A percentile compares a stretch with the other conserved stretches of the same genome.
Conservation (phyloP, 2,888 invertebrate genomes). For the Suillia variegata region DNA sequence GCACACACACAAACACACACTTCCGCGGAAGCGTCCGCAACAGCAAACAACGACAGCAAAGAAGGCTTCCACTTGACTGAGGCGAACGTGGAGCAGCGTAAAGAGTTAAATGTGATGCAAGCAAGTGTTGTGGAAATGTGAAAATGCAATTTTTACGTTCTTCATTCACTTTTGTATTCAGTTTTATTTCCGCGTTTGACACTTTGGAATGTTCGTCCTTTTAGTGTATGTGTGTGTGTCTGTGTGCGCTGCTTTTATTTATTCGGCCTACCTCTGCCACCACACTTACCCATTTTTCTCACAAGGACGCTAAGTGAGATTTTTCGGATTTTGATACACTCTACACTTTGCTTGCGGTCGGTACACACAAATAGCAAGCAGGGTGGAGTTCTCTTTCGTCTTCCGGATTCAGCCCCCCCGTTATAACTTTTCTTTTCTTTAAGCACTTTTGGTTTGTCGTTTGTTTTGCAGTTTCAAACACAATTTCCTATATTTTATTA, state of each 20-base stretch:
- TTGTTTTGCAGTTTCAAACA: no score
- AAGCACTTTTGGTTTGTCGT: no score
- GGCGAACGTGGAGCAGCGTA: neutral
- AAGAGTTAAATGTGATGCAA: neutral
- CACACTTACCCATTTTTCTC: constrained; percentile 1
- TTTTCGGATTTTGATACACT: no score
- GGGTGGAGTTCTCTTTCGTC: neutral
- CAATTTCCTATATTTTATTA: no score
- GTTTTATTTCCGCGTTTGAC: neutral
- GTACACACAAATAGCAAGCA: no score
- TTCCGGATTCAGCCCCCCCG: neutral
- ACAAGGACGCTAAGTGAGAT: constrained; percentile 2
- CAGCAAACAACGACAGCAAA: no score
- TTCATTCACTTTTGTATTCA: neutral
- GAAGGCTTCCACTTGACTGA: neutral
- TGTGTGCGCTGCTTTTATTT: neutral
- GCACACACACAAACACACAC: no score
- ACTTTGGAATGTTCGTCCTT: neutral
- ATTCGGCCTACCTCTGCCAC: neutral
- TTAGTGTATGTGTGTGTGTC: neutral
- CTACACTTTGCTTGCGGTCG: no score
- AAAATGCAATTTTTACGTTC: neutral
- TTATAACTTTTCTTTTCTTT: neutral
- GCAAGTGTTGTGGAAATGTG: neutral
- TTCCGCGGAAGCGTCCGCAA: no score